Base-by-base conservation (phyloP, 2,113 vertebrate genomes). In the Gorsachius goisagi region DNA sequence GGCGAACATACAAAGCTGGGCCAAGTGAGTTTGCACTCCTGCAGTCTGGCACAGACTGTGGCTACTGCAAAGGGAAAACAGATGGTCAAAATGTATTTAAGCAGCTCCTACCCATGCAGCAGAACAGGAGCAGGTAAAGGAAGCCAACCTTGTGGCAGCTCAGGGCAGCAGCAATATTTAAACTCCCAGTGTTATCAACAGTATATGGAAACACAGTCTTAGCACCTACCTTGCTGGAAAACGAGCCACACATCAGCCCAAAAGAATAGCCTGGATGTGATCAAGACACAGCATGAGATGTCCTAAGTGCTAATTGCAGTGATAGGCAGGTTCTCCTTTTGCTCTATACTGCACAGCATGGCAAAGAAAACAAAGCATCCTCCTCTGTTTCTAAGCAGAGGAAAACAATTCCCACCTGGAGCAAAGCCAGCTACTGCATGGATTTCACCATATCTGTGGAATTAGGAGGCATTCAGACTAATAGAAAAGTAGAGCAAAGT, bases 111-210 rank as follows among this genome's bases (percentile, higher is more conserved):
- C 39, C 45, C 41, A 26, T 0, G 4, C 35, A 62, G 44, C 11
- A 44, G 64, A 82, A 27, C 4, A 6, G 22, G 8, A 78, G 37
- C 0, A 0, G 26, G 1, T 1, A 44, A 68, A 64, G 26, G 26
- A 56, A 88, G 39, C 5, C 26, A 85, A 26, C 5, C 30, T 5
- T 49, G 56, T 15, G 47, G 69, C 6, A n/a, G 33, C 9, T 53
- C n/a, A 85, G 32, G 41, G 26, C 39, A 85, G 67, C 44, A 82
- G 53, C 58, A 75, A 37, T 11, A 77, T 41, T 64, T 47, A 21
- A 92, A 64, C n/a, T 50, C 52, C 30, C 73, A 74, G 15, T 21
- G 52, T 37, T 74, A 74, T 6, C 47, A 41, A 27, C 11, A 24
- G 21, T 14, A 55, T 12, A 30, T 15, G 33, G 27, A 78, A 79